Conservation (phyloP, 2,113 vertebrate genomes). For the Symphodus melops region DNA sequence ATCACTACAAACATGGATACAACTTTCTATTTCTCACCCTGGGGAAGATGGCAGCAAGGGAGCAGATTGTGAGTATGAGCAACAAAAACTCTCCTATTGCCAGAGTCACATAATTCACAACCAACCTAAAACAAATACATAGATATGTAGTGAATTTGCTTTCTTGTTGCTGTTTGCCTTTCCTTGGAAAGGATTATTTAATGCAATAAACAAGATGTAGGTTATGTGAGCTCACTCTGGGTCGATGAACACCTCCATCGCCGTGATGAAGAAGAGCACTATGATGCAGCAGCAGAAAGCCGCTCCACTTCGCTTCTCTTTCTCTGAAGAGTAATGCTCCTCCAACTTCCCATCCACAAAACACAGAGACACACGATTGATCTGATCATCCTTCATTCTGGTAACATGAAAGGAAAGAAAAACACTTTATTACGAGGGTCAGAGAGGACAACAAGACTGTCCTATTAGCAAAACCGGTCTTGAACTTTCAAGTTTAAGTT, state of each 20-base stretch:
- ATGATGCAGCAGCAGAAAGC: slow-evolving; percentile 94
- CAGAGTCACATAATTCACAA: slow-evolving; percentile 93
- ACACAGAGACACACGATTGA: slow-evolving; percentile 86
- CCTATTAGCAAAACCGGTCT: too few relatives aligned
- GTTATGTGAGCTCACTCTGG: slow-evolving; percentile 83
- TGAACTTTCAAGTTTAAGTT: not conserved
- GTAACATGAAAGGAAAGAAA: not conserved
- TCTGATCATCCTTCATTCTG: slow-evolving; percentile 88
- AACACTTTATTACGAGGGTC: not conserved
- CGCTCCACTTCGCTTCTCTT: slow-evolving; percentile 91
- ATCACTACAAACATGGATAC: not conserved
- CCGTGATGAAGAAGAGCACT: slow-evolving; percentile 88
- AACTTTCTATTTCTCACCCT: slow-evolving; percentile 82
- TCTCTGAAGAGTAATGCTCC: slow-evolving; percentile 91
- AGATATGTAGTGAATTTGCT: not conserved
- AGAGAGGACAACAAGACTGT: not conserved
- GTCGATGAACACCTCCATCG: slow-evolving; percentile 90
- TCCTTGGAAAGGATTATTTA: not conserved
- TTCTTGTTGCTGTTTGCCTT: not conserved
- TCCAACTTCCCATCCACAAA: slow-evolving; percentile 91
- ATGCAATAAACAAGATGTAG: not conserved
- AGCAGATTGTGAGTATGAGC: slow-evolving; percentile 91
- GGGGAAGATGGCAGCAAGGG: slow-evolving; percentile 92
- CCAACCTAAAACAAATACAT: slow-evolving; percentile 81
- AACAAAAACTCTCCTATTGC: slow-evolving; percentile 88